Percentiles rank a stretch among this genome's conserved stretches.
Conservation (phyloP, 2,888 invertebrate genomes). For the Escarpia spicata region DNA sequence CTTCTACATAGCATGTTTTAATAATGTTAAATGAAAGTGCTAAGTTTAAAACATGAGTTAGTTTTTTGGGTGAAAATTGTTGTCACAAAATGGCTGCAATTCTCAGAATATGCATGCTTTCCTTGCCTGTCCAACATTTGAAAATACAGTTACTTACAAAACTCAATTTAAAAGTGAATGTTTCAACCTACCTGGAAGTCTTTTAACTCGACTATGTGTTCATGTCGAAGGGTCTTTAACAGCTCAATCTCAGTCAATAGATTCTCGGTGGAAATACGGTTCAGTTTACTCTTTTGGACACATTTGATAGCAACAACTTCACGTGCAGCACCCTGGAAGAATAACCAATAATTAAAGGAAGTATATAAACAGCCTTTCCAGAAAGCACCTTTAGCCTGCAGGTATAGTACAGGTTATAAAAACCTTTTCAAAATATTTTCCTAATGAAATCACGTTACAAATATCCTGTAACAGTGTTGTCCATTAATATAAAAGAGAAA, state of each 20-base stretch:
- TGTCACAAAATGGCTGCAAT: background rate
- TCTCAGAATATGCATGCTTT: background rate
- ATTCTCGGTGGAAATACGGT: conserved; percentile 80
- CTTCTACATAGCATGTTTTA: too few species aligned
- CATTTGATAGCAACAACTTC: conserved; percentile 85
- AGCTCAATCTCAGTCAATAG: conserved; percentile 84
- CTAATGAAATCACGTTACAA: too few species aligned
- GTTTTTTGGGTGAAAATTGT: background rate
- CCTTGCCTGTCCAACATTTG: background rate
- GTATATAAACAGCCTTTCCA: too few species aligned
- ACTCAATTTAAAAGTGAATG: background rate
- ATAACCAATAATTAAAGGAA: conserved; percentile 9
- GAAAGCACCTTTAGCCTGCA: too few species aligned
- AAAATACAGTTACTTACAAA: background rate
- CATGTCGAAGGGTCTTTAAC: conserved; percentile 81
- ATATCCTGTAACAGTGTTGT: too few species aligned
- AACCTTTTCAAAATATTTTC: too few species aligned
- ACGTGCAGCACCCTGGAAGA: conserved; percentile 51
- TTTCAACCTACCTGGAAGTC: conserved; percentile 73
- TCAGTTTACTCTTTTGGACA: conserved; percentile 78
- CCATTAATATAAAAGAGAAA: too few species aligned
- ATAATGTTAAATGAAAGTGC: too few species aligned
- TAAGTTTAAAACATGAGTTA: background rate
- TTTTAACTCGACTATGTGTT: conserved; percentile 82
- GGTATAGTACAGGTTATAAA: too few species aligned